phyloP scores from a whole-genome alignment of 1,140 invertebrate genomes.

The Teleopsis dalmanni region DNA sequence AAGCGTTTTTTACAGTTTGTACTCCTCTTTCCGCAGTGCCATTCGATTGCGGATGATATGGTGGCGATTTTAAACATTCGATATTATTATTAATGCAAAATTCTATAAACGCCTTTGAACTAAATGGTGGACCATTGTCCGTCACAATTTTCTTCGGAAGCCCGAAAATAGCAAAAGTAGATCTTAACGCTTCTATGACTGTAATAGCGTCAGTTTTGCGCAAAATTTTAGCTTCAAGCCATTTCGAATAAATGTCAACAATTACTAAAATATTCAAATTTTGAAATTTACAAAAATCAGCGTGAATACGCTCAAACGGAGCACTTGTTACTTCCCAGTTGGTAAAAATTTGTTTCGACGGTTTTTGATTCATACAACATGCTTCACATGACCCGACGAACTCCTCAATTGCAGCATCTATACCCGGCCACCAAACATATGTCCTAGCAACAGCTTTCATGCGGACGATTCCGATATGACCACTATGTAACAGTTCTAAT shows the following conservation, averaged over 20 bases:
- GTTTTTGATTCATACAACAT: slow-evolving; percentile 1
- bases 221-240: slow-evolving; percentile 6
- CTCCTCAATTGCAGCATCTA: slow-evolving; percentile 6
- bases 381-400: slow-evolving; percentile 1
- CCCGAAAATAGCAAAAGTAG: slow-evolving; percentile 3
- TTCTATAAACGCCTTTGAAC: slow-evolving; percentile 2
- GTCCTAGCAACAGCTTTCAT: slow-evolving; percentile 6
- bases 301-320: slow-evolving; percentile 8
- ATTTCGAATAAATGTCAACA: slow-evolving; percentile 10
- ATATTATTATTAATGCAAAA: slow-evolving; percentile 6
- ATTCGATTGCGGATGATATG: slow-evolving; percentile 5
- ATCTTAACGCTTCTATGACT: slow-evolving; percentile 1
- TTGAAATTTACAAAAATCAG: slow-evolving; percentile 12
- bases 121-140: slow-evolving; percentile 12
- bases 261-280: slow-evolving; percentile 8
- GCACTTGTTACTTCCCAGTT: background rate
- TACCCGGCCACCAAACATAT: slow-evolving; percentile 8
- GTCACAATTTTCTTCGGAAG: slow-evolving; percentile 1
- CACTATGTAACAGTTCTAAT: slow-evolving; percentile 2
- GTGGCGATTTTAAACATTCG: background rate
- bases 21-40: slow-evolving; percentile 9
- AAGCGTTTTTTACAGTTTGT: slow-evolving; percentile 2
- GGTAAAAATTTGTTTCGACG: background rate
- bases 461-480: slow-evolving; percentile 8
- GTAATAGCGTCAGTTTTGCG: background rate